These are phyloP conservation scores for Mobula birostris DNA, from an alignment of 2,113 vertebrate genomes.

Conservation along the genomic window DNA sequence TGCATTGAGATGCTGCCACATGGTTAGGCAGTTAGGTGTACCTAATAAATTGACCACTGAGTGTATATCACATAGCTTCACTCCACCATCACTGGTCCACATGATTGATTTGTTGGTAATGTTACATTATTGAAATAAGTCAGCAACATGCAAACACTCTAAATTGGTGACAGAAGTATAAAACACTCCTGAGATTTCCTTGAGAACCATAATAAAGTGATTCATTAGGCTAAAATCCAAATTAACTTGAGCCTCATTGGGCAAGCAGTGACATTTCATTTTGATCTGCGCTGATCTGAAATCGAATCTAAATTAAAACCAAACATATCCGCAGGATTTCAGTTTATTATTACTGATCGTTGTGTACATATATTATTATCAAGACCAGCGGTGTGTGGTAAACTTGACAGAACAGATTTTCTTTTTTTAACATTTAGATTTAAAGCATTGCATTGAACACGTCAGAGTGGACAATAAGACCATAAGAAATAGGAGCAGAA, in stretches of 20 bases:
- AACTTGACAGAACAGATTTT: neutral
- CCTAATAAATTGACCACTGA: too few relatives aligned
- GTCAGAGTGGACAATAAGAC: neutral
- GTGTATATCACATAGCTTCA: neutral
- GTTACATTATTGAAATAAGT: slow-evolving; percentile 22
- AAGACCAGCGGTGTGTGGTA: neutral
- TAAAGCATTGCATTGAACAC: neutral
- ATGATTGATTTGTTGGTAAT: neutral
- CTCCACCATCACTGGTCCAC: neutral
- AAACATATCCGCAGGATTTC: neutral
- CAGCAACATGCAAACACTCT: neutral
- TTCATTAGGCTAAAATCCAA: slow-evolving; percentile 6
- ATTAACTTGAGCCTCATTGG: slow-evolving; percentile 6
- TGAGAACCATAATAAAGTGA: slow-evolving; percentile 20
- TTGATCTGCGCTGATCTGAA: slow-evolving; percentile 2
- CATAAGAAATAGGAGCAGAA: too few relatives aligned
- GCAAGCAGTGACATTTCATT: neutral
- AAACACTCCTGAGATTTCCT: neutral
- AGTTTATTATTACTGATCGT: slow-evolving; percentile 2
- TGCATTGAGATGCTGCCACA: too few relatives aligned
- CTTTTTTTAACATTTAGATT: neutral
- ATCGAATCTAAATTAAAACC: slow-evolving; percentile 19
- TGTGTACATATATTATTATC: neutral
- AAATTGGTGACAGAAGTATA: neutral
- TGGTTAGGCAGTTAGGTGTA: too few relatives aligned